These are phyloP conservation scores for Monopterus albus DNA, from an alignment of 2,113 vertebrate genomes.

Conservation along the genomic window DNA sequence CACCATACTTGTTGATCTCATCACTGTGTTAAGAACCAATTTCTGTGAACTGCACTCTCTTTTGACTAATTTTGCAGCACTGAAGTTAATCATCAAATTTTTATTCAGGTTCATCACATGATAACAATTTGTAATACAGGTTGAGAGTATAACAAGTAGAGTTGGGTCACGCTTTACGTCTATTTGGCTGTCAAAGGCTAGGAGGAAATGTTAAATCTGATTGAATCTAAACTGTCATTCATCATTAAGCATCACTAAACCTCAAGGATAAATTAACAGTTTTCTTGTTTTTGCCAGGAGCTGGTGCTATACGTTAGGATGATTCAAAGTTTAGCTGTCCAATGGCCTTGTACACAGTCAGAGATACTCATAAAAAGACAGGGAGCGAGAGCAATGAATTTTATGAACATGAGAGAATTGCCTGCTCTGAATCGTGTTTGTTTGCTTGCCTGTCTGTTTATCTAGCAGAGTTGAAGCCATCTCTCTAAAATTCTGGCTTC, in stretches of 20 bases:
- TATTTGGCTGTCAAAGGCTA: constrained; percentile 38
- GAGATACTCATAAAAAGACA: constrained; percentile 53
- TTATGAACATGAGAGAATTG: constrained; percentile 40
- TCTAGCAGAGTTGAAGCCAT: constrained; percentile 48
- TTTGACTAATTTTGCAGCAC: not conserved
- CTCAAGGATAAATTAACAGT: constrained; percentile 66
- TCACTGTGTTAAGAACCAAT: not conserved
- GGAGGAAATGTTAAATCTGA: constrained; percentile 41
- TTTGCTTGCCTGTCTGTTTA: constrained; percentile 62
- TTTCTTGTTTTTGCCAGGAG: constrained; percentile 54
- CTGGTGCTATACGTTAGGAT: constrained; percentile 52
- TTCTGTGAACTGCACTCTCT: not conserved
- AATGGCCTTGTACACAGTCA: constrained; percentile 55
- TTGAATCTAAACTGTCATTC: constrained; percentile 56
- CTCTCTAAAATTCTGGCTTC: constrained; percentile 42
- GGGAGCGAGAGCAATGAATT: constrained; percentile 47
- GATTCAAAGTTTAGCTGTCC: constrained; percentile 48
- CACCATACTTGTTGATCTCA: not conserved
- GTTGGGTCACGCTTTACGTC: constrained; percentile 8
- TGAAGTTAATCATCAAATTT: not conserved
- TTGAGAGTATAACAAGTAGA: constrained; percentile 24
- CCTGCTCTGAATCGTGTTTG: constrained; percentile 41
- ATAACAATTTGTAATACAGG: constrained; percentile 1
- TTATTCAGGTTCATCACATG: not conserved
- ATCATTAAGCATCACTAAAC: constrained; percentile 58